These are phyloP conservation scores for Xestia sexstrigata DNA, from an alignment of 2,888 invertebrate species.

Conservation along the genomic window DNA sequence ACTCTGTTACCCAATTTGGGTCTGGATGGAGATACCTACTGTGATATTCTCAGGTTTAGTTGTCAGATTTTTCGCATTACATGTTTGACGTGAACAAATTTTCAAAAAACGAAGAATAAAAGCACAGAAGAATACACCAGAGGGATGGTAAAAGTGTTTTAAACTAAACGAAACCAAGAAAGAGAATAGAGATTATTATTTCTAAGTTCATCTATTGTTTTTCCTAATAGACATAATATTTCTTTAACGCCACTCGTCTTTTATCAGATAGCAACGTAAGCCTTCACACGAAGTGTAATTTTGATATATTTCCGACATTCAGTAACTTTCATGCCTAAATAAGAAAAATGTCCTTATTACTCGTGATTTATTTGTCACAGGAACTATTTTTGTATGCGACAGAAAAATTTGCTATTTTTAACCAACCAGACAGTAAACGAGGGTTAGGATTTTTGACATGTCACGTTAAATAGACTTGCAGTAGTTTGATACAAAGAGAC, in stretches of 20 bases:
- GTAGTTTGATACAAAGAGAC: background rate
- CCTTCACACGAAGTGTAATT: constrained; percentile 42
- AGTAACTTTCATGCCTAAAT: constrained; percentile 44
- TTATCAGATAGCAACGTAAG: constrained; percentile 28
- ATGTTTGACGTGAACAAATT: too few relatives aligned
- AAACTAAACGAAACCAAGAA: background rate
- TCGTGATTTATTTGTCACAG: constrained; percentile 45
- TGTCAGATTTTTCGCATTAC: background rate
- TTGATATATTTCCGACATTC: constrained; percentile 52
- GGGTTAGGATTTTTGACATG: background rate
- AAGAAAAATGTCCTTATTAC: constrained; percentile 44
- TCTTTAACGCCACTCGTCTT: background rate
- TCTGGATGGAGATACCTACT: background rate
- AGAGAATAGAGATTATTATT: background rate
- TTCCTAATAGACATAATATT: background rate
- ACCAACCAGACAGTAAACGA: background rate
- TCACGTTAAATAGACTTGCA: background rate
- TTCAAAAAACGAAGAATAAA: too few relatives aligned
- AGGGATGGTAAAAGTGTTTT: background rate
- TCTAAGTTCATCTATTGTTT: background rate
- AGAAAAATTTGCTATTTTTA: constrained; percentile 5
- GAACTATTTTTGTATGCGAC: constrained; percentile 21
- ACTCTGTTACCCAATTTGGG: background rate
- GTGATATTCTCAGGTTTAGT: background rate
- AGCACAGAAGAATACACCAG: too few relatives aligned